phyloP scores from a whole-genome alignment of 1,140 invertebrate genomes.

The Eubasilissa regina region DNA sequence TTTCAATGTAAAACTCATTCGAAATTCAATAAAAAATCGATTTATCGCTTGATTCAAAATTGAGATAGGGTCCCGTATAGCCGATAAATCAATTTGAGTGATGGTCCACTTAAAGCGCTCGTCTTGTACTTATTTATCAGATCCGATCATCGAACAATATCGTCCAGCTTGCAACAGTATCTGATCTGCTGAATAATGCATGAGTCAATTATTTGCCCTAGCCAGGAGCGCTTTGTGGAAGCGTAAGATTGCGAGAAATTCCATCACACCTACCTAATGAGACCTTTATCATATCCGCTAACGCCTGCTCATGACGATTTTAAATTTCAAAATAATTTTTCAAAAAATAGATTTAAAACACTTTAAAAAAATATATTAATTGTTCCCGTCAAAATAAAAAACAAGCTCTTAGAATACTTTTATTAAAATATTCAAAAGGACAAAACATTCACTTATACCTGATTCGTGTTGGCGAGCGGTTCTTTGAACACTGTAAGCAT shows the following conservation, averaged over 20 bases:
- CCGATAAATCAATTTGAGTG: conserved; percentile 44
- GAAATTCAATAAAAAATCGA: conserved; percentile 45
- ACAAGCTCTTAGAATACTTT: too few species aligned
- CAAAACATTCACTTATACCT: too few species aligned
- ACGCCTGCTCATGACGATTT: too few species aligned
- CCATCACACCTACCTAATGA: conserved; percentile 31
- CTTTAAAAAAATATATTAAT: too few species aligned
- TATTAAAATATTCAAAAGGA: too few species aligned
- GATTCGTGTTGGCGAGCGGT: too few species aligned
- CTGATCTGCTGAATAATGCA: conserved; percentile 54
- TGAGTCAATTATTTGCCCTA: conserved; percentile 51
- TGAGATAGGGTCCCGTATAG: conserved; percentile 26
- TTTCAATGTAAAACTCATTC: conserved; percentile 36
- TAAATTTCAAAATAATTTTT: too few species aligned
- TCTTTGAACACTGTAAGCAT: too few species aligned
- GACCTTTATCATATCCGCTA: too few species aligned
- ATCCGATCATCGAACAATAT: conserved; percentile 34
- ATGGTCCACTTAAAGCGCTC: conserved; percentile 33
- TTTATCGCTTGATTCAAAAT: conserved; percentile 27
- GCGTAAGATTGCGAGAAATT: conserved; percentile 9
- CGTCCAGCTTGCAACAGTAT: conserved; percentile 45
- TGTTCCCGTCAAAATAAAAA: too few species aligned
- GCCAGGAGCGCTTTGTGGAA: conserved; percentile 18
- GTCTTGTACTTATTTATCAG: conserved; percentile 27
- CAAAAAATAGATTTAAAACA: too few species aligned